Percentiles rank a stretch among this genome's conserved stretches.
Evolutionary conservation across 1,140 invertebrate genomes (phyloP).

Genomic region (Lordiphosa clarofinis): DNA sequence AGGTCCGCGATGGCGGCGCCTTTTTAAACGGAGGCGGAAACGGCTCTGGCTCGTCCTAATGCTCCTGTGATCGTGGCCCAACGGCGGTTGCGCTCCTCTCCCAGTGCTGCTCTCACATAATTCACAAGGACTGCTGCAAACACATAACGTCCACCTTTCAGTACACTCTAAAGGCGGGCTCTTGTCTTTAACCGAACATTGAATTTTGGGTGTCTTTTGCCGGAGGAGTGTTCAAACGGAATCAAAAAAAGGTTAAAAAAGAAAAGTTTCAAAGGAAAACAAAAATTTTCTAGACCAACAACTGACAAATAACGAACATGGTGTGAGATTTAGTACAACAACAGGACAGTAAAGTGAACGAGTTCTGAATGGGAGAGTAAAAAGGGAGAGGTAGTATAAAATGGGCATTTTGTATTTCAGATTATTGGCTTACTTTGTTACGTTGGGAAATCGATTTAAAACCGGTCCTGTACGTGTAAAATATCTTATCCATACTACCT

Average conservation of each 20-base stretch:
- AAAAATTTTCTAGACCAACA: conserved; percentile 62
- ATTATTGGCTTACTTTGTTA: too few species aligned
- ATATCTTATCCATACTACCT: too few species aligned
- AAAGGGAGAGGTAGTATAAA: too few species aligned
- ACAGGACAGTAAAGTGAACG: neutral
- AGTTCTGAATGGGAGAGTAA: too few species aligned
- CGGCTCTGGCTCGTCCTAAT: neutral
- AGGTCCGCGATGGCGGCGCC: neutral
- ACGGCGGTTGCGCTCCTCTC: conserved; percentile 10
- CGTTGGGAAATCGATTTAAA: too few species aligned
- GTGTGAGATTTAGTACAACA: conserved; percentile 44
- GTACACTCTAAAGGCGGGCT: conserved; percentile 50
- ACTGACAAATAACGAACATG: conserved; percentile 69
- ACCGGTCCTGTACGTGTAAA: too few species aligned
- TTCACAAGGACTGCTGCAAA: neutral
- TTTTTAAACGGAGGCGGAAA: neutral
- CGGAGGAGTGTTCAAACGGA: conserved; percentile 44
- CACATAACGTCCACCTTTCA: conserved; percentile 32
- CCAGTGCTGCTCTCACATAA: conserved; percentile 9
- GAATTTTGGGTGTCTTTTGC: conserved; percentile 58
- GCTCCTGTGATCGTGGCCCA: conserved; percentile 6
- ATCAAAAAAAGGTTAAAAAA: conserved; percentile 15
- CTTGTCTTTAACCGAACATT: conserved; percentile 59
- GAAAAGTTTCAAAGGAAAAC: conserved; percentile 55
- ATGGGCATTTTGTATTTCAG: too few species aligned